A percentile compares a stretch with the other conserved stretches of the same genome.
These are phyloP conservation scores for Lineus longissimus DNA, from an alignment of 1,140 invertebrate genomes.

Conservation along the genomic window DNA sequence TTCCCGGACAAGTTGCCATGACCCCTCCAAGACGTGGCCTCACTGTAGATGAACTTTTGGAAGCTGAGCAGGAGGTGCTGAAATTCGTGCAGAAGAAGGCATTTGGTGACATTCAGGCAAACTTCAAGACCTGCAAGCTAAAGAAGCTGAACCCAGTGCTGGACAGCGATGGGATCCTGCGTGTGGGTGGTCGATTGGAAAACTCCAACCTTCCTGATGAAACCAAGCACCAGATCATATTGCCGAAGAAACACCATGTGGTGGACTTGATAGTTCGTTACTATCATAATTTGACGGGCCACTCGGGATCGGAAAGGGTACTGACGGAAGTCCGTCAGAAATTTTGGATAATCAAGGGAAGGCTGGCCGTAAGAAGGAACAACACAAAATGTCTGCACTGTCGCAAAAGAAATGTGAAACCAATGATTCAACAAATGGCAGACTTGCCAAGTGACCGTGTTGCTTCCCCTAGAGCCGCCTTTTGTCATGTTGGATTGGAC, in stretches of 20 bases:
- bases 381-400: neutral
- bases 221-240: too few species aligned
- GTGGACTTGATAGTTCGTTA: constrained; percentile 4
- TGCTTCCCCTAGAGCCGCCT: constrained; percentile 7
- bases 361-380: neutral
- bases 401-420: neutral
- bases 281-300: neutral
- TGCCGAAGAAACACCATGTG: constrained; percentile 6
- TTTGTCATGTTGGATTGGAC: constrained; percentile 9
- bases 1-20: too few species aligned
- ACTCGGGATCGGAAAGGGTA: constrained; percentile 5
- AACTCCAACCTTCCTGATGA: too few species aligned
- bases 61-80: neutral
- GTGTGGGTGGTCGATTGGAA: constrained; percentile 15
- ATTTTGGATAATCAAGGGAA: constrained; percentile 13
- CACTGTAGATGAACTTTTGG: too few species aligned
- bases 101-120: constrained; percentile 3
- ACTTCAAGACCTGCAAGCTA: neutral
- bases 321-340: neutral
- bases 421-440: constrained; percentile 10
- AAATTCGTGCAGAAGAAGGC: neutral
- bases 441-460: constrained; percentile 11
- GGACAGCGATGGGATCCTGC: constrained; percentile 7
- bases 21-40: too few species aligned
- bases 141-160: constrained; percentile 11